A percentile compares a stretch with the other conserved stretches of the same genome.
Conservation (phyloP, 2,113 vertebrate species). For the Canis aureus region DNA sequence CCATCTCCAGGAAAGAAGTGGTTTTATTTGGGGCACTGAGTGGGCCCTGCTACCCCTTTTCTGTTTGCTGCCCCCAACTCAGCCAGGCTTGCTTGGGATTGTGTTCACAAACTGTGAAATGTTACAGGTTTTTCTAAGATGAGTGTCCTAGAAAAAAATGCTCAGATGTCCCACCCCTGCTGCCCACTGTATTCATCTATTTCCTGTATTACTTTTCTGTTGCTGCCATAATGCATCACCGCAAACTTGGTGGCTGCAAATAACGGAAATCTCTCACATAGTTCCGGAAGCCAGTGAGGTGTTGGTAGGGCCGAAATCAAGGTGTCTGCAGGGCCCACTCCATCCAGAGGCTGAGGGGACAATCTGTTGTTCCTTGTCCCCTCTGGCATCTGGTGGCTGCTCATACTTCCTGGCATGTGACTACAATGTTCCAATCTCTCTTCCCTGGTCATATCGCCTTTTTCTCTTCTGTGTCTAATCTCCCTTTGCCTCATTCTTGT, state of each 20-base stretch:
- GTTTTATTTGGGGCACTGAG: neutral
- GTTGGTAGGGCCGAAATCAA: neutral
- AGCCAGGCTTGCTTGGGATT: neutral
- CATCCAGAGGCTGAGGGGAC: neutral
- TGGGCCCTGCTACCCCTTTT: neutral
- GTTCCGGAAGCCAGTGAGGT: neutral
- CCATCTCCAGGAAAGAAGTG: neutral
- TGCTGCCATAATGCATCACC: neutral
- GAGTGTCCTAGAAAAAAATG: neutral
- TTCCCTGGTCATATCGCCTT: neutral
- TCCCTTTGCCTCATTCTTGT: neutral
- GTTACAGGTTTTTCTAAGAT: neutral
- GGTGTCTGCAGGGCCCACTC: neutral
- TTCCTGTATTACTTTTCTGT: neutral
- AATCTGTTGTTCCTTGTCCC: accelerated
- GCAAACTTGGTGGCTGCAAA: neutral
- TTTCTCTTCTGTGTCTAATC: neutral
- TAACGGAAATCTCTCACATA: neutral
- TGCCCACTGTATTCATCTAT: neutral
- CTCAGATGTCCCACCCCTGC: accelerated
- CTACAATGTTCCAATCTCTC: neutral
- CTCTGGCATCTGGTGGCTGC: neutral
- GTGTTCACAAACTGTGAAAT: neutral
- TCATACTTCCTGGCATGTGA: no score
- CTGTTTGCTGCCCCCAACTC: neutral